These are phyloP conservation scores for Sarcophaga subvicina DNA, from an alignment of 2,888 invertebrate species.

Conservation along the genomic window DNA sequence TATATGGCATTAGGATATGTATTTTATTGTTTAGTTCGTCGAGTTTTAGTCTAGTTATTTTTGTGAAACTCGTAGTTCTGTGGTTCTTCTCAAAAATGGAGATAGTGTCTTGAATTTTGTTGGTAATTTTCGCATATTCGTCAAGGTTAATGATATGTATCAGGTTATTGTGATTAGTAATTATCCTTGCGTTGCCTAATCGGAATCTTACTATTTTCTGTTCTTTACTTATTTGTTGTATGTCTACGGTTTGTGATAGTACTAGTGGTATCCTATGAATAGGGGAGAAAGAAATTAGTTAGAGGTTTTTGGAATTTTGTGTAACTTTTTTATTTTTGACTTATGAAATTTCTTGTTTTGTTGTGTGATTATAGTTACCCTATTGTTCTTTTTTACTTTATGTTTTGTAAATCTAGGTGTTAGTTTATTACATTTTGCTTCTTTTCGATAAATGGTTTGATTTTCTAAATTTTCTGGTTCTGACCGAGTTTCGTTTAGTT, in stretches of 20 bases:
- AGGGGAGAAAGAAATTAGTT: not conserved
- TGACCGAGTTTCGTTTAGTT: not conserved
- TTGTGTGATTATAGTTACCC: not conserved
- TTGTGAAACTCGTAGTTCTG: constrained; percentile 12
- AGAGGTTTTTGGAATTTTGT: not conserved
- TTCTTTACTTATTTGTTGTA: not conserved
- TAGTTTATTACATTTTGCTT: constrained; percentile 4
- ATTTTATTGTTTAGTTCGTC: constrained; percentile 44
- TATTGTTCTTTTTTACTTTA: constrained; percentile 5
- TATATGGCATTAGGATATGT: constrained; percentile 22
- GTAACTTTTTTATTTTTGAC: constrained; percentile 4
- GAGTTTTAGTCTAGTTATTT: constrained; percentile 40
- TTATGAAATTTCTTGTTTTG: not conserved
- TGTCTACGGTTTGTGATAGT: constrained; percentile 14
- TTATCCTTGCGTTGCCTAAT: constrained; percentile 17
- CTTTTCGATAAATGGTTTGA: not conserved
- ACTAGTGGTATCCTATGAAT: constrained; percentile 2
- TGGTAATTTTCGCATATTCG: not conserved
- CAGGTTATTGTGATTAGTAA: constrained; percentile 23
- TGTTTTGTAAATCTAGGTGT: constrained; percentile 13
- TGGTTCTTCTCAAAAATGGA: not conserved
- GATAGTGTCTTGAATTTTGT: not conserved
- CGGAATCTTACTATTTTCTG: constrained; percentile 23
- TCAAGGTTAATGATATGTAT: constrained; percentile 14
- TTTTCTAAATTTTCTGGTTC: constrained; percentile 13